A percentile compares a stretch with the other conserved stretches of the same genome.
Conservation (phyloP, 2,888 invertebrate species). For the Epirrhoe alternata region DNA sequence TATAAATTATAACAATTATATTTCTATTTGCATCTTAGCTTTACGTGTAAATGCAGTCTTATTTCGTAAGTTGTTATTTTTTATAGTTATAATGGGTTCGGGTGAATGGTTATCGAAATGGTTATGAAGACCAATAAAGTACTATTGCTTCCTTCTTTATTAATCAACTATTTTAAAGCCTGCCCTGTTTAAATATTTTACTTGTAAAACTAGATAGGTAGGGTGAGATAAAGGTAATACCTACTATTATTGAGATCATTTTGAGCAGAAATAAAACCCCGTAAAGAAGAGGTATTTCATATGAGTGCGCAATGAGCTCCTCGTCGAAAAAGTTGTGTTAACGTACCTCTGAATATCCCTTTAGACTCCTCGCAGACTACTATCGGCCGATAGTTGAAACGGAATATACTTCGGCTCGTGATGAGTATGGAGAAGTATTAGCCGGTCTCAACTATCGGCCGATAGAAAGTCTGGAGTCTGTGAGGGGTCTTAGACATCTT, state of each 20-base stretch:
- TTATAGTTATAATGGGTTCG: conserved; percentile 35
- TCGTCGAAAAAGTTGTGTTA: no score
- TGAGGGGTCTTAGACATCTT: no score
- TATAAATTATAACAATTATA: no score
- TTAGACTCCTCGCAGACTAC: no score
- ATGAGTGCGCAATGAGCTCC: no score
- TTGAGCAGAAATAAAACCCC: neutral
- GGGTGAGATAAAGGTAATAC: conserved; percentile 14
- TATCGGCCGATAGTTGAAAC: no score
- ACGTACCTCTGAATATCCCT: no score
- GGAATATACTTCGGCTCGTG: no score
- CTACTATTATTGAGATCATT: neutral
- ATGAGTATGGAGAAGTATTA: no score
- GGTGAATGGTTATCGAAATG: conserved; percentile 36
- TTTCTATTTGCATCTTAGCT: neutral
- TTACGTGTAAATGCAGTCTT: conserved; percentile 7
- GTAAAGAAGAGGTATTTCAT: no score
- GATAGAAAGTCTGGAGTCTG: no score
- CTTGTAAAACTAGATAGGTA: conserved; percentile 19
- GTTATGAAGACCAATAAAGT: conserved; percentile 35
- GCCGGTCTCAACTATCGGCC: no score
- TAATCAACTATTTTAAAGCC: conserved; percentile 27
- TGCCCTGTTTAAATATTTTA: conserved; percentile 30
- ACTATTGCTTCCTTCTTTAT: conserved; percentile 36
- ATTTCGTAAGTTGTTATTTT: conserved; percentile 34